Conservation (phyloP, 2,888 invertebrate species). For the Leptarthrus brevirostris region DNA sequence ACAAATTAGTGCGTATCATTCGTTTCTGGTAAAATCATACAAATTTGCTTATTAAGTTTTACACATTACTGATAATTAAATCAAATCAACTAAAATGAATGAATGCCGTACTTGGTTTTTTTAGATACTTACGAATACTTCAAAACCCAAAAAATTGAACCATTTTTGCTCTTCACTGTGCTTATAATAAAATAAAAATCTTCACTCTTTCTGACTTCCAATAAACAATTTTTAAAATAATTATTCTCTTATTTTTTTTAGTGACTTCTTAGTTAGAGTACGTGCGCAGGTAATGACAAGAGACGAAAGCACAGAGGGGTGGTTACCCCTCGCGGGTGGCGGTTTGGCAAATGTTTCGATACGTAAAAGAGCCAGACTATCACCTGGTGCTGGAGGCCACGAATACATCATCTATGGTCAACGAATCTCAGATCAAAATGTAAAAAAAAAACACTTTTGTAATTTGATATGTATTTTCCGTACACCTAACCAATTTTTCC, state of each 20-base stretch:
- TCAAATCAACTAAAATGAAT: too few species aligned
- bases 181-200: too few species aligned
- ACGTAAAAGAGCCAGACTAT: conserved; percentile 77
- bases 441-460: conserved; percentile 67
- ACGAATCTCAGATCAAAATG: conserved; percentile 91
- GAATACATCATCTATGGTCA: conserved; percentile 95
- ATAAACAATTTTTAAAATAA: too few species aligned
- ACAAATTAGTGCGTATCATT: too few species aligned
- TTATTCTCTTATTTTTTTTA: conserved; percentile 62
- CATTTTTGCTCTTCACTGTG: too few species aligned
- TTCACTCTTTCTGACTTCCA: too few species aligned
- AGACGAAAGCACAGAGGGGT: conserved; percentile 96
- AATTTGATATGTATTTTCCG: conserved; percentile 2
- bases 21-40: too few species aligned
- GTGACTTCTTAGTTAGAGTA: conserved; percentile 95
- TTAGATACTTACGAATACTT: too few species aligned
- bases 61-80: too few species aligned
- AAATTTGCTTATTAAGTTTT: too few species aligned
- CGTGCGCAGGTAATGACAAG: conserved; percentile 99
- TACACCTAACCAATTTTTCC: conserved; percentile 23
- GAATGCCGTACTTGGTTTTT: too few species aligned
- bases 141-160: too few species aligned
- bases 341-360: conserved; percentile 94
- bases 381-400: conserved; percentile 71
- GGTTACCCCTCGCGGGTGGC: conserved; percentile 94